Base-by-base conservation (phyloP, 2,797 vertebrate genomes). In the Alcedo atthis region DNA sequence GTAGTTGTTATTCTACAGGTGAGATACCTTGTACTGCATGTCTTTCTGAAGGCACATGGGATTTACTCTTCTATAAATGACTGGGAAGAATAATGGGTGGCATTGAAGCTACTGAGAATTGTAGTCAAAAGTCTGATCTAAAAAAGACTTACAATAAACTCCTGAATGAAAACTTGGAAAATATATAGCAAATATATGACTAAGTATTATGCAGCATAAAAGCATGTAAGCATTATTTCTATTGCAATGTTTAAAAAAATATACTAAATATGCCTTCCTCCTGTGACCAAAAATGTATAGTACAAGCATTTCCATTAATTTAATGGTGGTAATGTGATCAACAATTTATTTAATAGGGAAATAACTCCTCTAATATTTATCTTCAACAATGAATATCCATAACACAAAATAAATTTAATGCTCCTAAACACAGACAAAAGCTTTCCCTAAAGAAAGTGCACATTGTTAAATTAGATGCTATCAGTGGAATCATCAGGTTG, bases 1-100 rank as follows among this genome's bases (percentile, higher is more conserved):
- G 97, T 98, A 33, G 99, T 99, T 10, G 99, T 99, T 45, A 95
- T 98, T 53, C 98, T 99, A 57, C 99, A 99, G 99, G 99, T 99
- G 97, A 96, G 97, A 45, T 75, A 74, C 81, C 10, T 91, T 73
- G 70, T 80, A 16, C 94, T 14, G 40, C 32, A 6, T 86, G 22
- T 92, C 94, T 82, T 58, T 93, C 43, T 79, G 55, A 37, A 81
- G 80, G 69, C 61, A 37, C 21, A 76, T 10, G 3, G 18, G n/a
- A 26, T 74, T 90, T 87, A 21, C 46, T 87, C 3, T 63, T 33
- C 17, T 48, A 0, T 62, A 67, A 79, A 66, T 64, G 35, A 28
- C 35, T 30, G 26, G 48, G 49, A 32, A 67, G 76, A 51, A 17
- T 81, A 76, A 48, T 33, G 9, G 35, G n/a, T 67, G 28, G 51